Evolutionary conservation across 2,113 vertebrate genomes (phyloP).

Genomic region (Turnix velox): DNA sequence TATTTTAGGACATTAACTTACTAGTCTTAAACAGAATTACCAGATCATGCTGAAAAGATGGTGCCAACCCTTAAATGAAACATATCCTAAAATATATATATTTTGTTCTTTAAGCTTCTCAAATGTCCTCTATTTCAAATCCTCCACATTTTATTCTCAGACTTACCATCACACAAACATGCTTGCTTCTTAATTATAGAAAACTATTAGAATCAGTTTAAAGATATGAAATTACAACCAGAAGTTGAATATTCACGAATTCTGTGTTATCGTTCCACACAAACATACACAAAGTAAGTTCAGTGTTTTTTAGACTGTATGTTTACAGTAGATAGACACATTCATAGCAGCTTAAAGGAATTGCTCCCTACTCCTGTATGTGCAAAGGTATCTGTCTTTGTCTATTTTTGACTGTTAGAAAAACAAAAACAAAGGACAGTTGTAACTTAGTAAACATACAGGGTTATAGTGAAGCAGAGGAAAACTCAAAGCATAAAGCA

Average conservation of each 20-base stretch:
- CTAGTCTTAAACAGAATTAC: slow-evolving; percentile 1
- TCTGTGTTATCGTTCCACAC: not conserved
- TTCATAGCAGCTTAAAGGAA: not conserved
- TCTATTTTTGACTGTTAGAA: not conserved
- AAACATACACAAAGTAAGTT: not conserved
- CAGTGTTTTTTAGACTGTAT: not conserved
- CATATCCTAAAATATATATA: not conserved
- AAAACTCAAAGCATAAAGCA: not conserved
- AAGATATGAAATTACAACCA: not conserved
- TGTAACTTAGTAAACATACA: not conserved
- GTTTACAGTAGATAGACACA: not conserved
- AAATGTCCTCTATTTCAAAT: not conserved
- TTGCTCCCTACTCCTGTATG: not conserved
- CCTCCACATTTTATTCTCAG: not conserved
- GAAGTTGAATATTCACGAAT: not conserved
- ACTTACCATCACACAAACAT: not conserved
- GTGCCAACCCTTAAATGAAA: not conserved
- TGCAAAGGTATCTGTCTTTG: not conserved
- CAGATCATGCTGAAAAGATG: not conserved
- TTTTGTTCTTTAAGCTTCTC: not conserved
- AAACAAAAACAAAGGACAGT: not conserved
- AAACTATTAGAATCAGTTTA: not conserved
- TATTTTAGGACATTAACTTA: not conserved
- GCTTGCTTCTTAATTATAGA: not conserved
- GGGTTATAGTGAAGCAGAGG: not conserved